These are phyloP conservation scores for Thalassoma bifasciatum DNA, from an alignment of 2,113 vertebrate genomes.

Conservation along the genomic window DNA sequence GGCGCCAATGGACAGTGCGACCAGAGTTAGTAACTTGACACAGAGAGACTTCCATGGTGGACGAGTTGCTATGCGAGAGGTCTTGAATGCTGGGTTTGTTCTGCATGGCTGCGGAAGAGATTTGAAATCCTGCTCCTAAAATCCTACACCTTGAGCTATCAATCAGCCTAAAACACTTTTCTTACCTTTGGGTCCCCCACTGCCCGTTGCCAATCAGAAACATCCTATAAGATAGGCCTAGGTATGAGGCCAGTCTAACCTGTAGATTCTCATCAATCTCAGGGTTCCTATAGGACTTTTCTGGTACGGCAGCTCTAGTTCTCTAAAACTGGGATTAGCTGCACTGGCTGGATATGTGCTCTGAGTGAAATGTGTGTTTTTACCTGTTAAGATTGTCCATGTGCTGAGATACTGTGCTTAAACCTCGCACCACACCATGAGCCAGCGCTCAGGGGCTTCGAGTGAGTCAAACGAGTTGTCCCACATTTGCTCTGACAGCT, in stretches of 20 bases:
- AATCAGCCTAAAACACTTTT: slow-evolving; percentile 23
- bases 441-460: neutral
- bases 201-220: slow-evolving; percentile 67
- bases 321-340: slow-evolving; percentile 40
- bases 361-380: slow-evolving; percentile 42
- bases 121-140: slow-evolving; percentile 13
- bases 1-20: slow-evolving; percentile 51
- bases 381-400: slow-evolving; percentile 38
- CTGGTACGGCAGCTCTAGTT: slow-evolving; percentile 52
- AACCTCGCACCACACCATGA: slow-evolving; percentile 25
- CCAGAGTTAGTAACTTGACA: slow-evolving; percentile 39
- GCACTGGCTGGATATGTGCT: slow-evolving; percentile 51
- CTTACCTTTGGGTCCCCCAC: slow-evolving; percentile 36
- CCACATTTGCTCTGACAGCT: slow-evolving; percentile 61
- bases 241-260: slow-evolving; percentile 54
- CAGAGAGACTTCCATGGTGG: slow-evolving; percentile 54
- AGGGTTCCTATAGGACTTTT: slow-evolving; percentile 73
- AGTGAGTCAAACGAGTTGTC: slow-evolving; percentile 49
- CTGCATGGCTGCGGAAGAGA: slow-evolving; percentile 48
- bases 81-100: slow-evolving; percentile 51
- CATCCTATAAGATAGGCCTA: slow-evolving; percentile 68
- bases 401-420: slow-evolving; percentile 4
- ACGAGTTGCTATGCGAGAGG: slow-evolving; percentile 60
- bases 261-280: slow-evolving; percentile 67
- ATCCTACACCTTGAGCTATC: slow-evolving; percentile 4